Base-by-base conservation (phyloP, 2,888 invertebrate species). In the Norana najaformis region DNA sequence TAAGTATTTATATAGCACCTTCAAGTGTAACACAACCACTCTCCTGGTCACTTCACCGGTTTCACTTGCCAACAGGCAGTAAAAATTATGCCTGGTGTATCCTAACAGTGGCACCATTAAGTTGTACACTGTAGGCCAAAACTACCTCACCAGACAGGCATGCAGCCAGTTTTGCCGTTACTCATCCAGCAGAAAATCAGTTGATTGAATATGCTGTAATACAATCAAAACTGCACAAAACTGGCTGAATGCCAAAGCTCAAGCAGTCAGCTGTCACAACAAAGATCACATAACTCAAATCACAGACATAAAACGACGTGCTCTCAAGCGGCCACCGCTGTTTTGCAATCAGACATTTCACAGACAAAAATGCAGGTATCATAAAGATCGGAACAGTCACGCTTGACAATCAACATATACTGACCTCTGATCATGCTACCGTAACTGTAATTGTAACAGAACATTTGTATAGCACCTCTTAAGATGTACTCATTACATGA, bases 241-340 rank as follows among this genome's bases (percentile, higher is more conserved):
- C n/a, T n/a, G n/a, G n/a, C n/a, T n/a, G n/a, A n/a, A n/a, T n/a
- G n/a, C n/a, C n/a, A n/a, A n/a, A n/a, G 69, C 30, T 11, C 14
- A 69, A 23, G 20, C 47, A 47, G 47, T 47, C 47, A 23, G 69
- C n/a, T 69, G 69, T 69, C 69, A 69, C 69, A n/a, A 3, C 30
- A 69, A n/a, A 69, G n/a, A 69, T 69, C 69, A 69, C 69, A 69
- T 30, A 69, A 69, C 69, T 69, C 69, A n/a, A n/a, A 69, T 69
- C 69, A 69, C 69, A 69, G 69, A 69, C 53, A 53, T 53, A 53
- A 53, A 53, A 47, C 18, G 18, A 69, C 69, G 11, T 69, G 30
- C 30, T n/a, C 69, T 69, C 8, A 69, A 69, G 69, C n/a, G 69
- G 13, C n/a, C 69, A n/a, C 2, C 6, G 11, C 69, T 11, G 69